Evolutionary conservation across 2,888 invertebrate genomes (phyloP).

Genomic region (Machimus atricapillus): DNA sequence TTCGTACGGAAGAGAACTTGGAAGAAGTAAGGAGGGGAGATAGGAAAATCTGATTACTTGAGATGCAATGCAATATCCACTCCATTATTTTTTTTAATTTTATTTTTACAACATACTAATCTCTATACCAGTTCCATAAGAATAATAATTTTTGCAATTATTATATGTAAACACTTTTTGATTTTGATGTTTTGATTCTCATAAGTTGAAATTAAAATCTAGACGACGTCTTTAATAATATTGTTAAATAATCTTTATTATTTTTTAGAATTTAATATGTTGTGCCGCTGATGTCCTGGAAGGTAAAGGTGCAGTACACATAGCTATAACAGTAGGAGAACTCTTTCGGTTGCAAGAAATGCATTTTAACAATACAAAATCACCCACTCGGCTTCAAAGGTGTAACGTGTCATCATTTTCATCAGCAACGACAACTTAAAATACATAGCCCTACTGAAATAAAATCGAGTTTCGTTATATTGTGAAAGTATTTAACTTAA

Average conservation of each 20-base stretch:
- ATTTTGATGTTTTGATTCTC: background rate
- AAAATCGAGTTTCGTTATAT: background rate
- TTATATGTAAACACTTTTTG: background rate
- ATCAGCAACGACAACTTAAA: background rate
- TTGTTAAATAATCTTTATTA: background rate
- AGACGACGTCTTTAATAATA: too few species aligned
- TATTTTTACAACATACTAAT: too few species aligned
- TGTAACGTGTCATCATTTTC: slow-evolving; percentile 1
- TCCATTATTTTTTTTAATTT: too few species aligned
- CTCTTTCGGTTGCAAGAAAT: slow-evolving; percentile 73
- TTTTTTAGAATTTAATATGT: slow-evolving; percentile 85
- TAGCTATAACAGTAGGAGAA: slow-evolving; percentile 88
- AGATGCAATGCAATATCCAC: too few species aligned
- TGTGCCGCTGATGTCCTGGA: slow-evolving; percentile 92
- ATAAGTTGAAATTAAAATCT: background rate
- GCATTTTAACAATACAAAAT: slow-evolving; percentile 45
- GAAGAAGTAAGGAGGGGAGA: too few species aligned
- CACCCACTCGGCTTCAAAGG: slow-evolving; percentile 35
- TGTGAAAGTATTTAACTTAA: background rate
- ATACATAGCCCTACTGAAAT: background rate
- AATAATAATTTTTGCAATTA: too few species aligned
- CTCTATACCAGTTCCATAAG: too few species aligned
- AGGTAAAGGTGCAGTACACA: slow-evolving; percentile 85
- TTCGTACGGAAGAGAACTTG: too few species aligned
- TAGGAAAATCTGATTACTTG: too few species aligned